Base-by-base conservation (phyloP, 2,113 vertebrate species). In the Petrocephalus zakoni region DNA sequence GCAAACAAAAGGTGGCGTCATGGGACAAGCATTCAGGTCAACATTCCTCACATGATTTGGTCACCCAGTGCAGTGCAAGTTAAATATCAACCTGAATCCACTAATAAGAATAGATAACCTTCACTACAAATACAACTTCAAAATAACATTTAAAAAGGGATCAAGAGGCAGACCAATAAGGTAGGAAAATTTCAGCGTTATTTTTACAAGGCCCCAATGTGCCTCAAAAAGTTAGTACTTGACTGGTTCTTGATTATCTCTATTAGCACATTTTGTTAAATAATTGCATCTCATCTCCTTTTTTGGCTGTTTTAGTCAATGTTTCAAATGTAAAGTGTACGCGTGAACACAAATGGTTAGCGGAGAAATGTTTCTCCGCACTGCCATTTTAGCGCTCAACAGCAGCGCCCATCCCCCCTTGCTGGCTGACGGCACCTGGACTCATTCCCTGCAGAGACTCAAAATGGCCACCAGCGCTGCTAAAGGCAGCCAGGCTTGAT, bases 381-480 rank as follows among this genome's bases (percentile, higher is more conserved):
- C 52, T 82, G 49, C 87, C 75, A 56, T 81, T 82, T 78, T 52
- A 78, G 68, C 52, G 64, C n/a, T 88, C 68, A 21, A 15, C 19
- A 42, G 51, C 53, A 58, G 29, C 55, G 72, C 88, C 88, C 88
- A 56, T 84, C 88, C 88, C 88, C 88, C 88, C 8, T 82, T 22
- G 47, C 52, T 82, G 17, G 21, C 75, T 55, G 53, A 84, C 53
- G n/a, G 88, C n/a, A 53, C 37, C 52, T 49, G 87, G 52, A 56
- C 87, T 88, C 53, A 55, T 42, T 88, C 78, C 87, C 87, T 83
- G 87, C 87, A 83, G 78, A 78, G 37, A 83, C 78, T 83, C 88
- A 88, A 88, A 88, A 88, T 88, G 88, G 88, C 88, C 78, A 29
- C 88, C 75, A 84, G 88, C 15, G n/a, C 88, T 21, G 51, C 72